These are phyloP conservation scores for Threskiornis aethiopicus DNA, from an alignment of 2,797 vertebrate species.

Conservation along the genomic window DNA sequence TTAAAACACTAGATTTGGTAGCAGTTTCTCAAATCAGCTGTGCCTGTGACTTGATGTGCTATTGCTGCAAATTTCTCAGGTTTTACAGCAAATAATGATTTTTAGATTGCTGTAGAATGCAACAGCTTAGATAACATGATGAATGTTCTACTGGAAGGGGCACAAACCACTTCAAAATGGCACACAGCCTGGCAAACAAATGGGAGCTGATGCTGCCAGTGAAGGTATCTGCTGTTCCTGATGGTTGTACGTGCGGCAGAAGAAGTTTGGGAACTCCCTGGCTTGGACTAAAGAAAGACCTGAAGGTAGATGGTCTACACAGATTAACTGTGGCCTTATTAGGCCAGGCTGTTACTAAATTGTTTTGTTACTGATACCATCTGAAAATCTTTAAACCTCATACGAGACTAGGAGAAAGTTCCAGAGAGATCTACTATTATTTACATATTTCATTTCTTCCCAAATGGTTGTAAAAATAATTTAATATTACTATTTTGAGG, in stretches of 20 bases:
- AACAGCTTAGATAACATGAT: neutral
- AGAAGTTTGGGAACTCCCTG: conserved; percentile 4
- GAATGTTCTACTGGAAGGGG: neutral
- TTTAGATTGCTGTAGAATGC: neutral
- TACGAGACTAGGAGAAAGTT: neutral
- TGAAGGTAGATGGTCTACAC: neutral
- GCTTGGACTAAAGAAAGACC: neutral
- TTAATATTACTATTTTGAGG: neutral
- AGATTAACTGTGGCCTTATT: neutral
- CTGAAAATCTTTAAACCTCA: neutral
- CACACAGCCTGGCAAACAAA: neutral
- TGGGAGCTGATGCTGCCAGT: neutral
- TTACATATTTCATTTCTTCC: neutral
- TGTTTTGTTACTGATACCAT: neutral
- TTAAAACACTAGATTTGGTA: neutral
- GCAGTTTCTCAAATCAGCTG: neutral
- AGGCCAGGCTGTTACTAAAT: neutral
- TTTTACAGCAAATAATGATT: neutral
- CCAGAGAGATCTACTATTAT: neutral
- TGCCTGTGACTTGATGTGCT: neutral
- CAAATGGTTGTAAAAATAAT: neutral
- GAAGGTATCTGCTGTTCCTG: neutral
- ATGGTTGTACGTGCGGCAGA: neutral
- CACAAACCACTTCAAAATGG: neutral
- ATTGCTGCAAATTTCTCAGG: neutral